These are phyloP conservation scores for Formica exsecta DNA, from an alignment of 1,140 invertebrate genomes.

Conservation along the genomic window DNA sequence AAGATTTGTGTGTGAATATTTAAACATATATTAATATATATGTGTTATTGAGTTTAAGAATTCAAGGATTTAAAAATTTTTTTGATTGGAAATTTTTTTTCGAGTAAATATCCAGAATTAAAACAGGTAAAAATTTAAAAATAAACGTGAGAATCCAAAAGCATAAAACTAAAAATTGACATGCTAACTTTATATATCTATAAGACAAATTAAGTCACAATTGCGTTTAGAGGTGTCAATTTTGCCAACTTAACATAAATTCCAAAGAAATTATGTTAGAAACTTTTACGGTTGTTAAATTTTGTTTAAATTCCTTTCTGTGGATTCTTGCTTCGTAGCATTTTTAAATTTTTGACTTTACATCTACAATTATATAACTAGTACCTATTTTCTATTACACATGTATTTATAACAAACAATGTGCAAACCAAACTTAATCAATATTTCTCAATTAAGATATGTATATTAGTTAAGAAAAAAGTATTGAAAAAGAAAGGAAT, in stretches of 20 bases:
- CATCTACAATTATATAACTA: not conserved
- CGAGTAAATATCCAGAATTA: not conserved
- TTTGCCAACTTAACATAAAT: not conserved
- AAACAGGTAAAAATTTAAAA: conserved; percentile 24
- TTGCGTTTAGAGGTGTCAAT: not conserved
- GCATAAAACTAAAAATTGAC: not conserved
- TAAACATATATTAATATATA: conserved; percentile 12
- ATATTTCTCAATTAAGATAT: conserved; percentile 8
- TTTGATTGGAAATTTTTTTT: not conserved
- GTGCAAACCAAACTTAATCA: not conserved
- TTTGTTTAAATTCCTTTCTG: conserved; percentile 13
- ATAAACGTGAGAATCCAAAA: conserved; percentile 20
- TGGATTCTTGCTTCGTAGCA: conserved; percentile 3
- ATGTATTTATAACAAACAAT: not conserved
- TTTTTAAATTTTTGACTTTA: conserved; percentile 24
- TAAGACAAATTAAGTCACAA: not conserved
- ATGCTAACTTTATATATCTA: not conserved
- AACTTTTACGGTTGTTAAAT: not conserved
- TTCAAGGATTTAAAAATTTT: conserved; percentile 34
- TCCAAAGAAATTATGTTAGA: not conserved
- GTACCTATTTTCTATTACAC: conserved; percentile 7
- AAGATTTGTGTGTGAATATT: not conserved
- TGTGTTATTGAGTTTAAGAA: not conserved
- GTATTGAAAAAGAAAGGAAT: not conserved
- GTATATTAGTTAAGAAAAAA: not conserved